Percentiles rank a stretch among this genome's conserved stretches.
Conservation (phyloP, 2,797 vertebrate species). For the Thunnus albacares region DNA sequence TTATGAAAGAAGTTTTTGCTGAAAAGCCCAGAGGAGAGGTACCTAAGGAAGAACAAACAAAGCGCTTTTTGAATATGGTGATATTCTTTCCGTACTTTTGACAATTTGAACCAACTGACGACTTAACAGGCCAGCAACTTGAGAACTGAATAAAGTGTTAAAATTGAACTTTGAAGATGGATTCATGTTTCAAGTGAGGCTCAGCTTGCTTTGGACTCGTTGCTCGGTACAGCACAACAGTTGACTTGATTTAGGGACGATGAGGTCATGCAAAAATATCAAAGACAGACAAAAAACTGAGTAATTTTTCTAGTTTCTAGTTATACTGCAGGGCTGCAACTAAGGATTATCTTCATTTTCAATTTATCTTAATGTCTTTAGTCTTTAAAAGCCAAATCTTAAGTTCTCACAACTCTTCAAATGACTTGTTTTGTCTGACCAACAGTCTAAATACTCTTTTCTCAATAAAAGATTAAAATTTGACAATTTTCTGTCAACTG, state of each 20-base stretch:
- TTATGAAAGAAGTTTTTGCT: constrained; percentile 65
- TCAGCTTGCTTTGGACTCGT: background rate
- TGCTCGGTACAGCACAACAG: constrained; percentile 17
- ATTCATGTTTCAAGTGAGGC: constrained; percentile 22
- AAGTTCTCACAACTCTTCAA: background rate
- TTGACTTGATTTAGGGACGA: constrained; percentile 20
- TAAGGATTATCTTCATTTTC: background rate
- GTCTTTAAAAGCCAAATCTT: background rate
- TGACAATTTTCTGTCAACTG: background rate
- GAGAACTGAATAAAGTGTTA: background rate
- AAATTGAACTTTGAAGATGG: constrained; percentile 1
- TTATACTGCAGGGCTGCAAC: background rate
- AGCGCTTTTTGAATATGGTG: constrained; percentile 30
- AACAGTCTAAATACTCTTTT: too few species aligned
- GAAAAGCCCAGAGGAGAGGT: constrained; percentile 48
- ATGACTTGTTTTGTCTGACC: too few species aligned
- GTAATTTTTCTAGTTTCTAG: background rate
- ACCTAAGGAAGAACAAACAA: constrained; percentile 46
- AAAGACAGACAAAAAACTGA: background rate
- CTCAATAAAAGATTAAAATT: too few species aligned
- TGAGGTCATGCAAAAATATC: constrained; percentile 13
- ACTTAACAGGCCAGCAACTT: background rate
- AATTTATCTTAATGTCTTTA: background rate
- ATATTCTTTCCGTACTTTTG: constrained; percentile 21
- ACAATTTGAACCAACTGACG: constrained; percentile 8